phyloP scores from a whole-genome alignment of 30 jellyfish, hydroid and myxozoan species.

The Clytia hemisphaerica region DNA sequence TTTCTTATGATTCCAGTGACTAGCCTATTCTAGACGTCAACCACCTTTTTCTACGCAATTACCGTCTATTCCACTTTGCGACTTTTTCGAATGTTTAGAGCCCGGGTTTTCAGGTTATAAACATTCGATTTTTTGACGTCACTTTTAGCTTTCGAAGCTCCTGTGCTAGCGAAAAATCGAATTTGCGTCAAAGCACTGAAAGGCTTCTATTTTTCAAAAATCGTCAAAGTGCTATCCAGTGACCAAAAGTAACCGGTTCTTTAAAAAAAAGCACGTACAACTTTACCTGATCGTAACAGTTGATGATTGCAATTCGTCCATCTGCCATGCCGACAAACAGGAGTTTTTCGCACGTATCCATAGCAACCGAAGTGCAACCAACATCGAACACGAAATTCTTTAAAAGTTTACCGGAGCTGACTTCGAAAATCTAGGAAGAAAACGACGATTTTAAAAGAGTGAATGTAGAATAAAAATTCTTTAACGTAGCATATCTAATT shows the following conservation, averaged over 20 bases:
- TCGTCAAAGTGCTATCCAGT: no score
- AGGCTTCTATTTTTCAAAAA: no score
- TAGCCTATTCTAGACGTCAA: no score
- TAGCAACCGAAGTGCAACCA: constrained; percentile 65
- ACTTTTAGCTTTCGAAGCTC: no score
- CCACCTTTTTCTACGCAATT: no score
- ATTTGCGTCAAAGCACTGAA: no score
- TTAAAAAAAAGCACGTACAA: not conserved
- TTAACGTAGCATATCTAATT: not conserved
- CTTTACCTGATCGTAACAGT: constrained; percentile 38
- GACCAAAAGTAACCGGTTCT: not conserved
- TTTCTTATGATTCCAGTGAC: no score
- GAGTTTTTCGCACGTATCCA: constrained; percentile 67
- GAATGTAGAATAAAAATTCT: not conserved
- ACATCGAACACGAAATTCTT: constrained; percentile 63
- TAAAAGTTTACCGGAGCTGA: constrained; percentile 69
- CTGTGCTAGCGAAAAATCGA: no score
- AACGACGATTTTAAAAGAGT: not conserved
- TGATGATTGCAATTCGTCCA: constrained; percentile 56
- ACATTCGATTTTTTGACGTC: no score
- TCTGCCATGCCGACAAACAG: constrained; percentile 62
- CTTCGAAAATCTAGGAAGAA: constrained; percentile 53
- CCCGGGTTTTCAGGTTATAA: no score
- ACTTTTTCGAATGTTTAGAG: no score
- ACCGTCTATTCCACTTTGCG: no score